Base-by-base conservation (phyloP, 2,113 vertebrate genomes). In the Campylomormyrus numenius region DNA sequence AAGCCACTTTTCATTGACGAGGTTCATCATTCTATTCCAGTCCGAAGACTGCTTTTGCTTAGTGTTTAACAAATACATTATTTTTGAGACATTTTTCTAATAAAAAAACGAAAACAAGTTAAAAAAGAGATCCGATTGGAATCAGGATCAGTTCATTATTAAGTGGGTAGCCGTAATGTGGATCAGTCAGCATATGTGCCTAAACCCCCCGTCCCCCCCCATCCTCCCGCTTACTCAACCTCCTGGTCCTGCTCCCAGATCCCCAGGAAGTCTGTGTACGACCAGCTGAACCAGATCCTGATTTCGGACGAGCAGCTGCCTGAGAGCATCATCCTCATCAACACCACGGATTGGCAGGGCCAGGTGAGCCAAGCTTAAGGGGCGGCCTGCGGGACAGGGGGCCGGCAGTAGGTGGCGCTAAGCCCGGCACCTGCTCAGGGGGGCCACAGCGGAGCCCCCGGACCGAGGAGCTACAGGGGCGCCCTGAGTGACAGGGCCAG, bases 241-340 rank as follows among this genome's bases (percentile, higher is more conserved):
- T 66, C 17, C 50, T 49, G 88, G 45, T 19, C 66, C 45, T 66
- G 62, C 48, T 10, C 7, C 3, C 88, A 94, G 94, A 90, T 93
- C 49, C 94, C 94, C 3, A 92, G 94, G 74, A 94, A 94, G 88
- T 94, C 92, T 0, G 94, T 94, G 24, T 94, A 94, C 0, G 94
- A 94, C 91, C 94, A 94, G 90, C 92, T 94, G 24, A 94, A 94
- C 88, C 93, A 94, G 91, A 94, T 94, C 87, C 92, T 94, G 45
- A 94, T 93, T 87, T 94, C 93, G 6, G 94, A 94, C 5, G 94
- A 94, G 84, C 92, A 93, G 53, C 92, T 94, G 80, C 94, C 94
- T 0, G 94, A 94, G 90, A 94, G 91, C 89, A 93, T 94, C 70
- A 92, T 94, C 89, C 93, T 94, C 35, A 92, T 94, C 87, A 94